These are phyloP conservation scores for Mamestra brassicae DNA, from an alignment of 2,888 invertebrate genomes.

Conservation along the genomic window DNA sequence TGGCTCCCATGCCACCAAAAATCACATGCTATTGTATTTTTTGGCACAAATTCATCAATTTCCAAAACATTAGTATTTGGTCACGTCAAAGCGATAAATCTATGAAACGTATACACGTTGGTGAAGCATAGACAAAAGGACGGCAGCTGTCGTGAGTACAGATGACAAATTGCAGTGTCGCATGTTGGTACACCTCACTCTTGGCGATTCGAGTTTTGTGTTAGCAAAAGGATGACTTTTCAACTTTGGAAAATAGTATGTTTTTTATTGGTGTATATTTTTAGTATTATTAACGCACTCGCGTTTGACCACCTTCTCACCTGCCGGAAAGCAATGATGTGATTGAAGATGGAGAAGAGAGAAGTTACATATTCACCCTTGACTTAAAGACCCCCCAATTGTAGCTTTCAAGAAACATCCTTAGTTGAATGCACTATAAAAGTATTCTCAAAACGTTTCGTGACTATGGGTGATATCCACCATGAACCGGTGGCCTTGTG, in stretches of 20 bases:
- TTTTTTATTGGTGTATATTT: no score
- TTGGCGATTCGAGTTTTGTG: conserved; percentile 28
- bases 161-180: conserved; percentile 81
- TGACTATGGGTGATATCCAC: no score
- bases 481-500: no score
- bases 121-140: conserved; percentile 74
- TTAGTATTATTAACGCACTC: no score
- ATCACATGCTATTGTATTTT: conserved; percentile 35
- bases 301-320: no score
- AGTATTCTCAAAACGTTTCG: no score
- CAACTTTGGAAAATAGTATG: background rate
- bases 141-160: conserved; percentile 77
- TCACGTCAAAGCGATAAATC: conserved; percentile 65
- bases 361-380: no score
- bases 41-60: conserved; percentile 51
- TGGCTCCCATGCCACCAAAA: background rate
- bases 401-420: no score
- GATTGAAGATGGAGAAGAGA: no score
- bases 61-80: conserved; percentile 54
- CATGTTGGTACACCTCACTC: conserved; percentile 49
- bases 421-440: no score
- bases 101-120: conserved; percentile 62
- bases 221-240: conserved; percentile 16
- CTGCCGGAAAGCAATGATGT: no score
- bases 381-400: no score